Evolutionary conservation across 2,113 vertebrate genomes (phyloP), one percentile per base, ranked within the genome.

Genomic region (Pungitius pungitius): DNA sequence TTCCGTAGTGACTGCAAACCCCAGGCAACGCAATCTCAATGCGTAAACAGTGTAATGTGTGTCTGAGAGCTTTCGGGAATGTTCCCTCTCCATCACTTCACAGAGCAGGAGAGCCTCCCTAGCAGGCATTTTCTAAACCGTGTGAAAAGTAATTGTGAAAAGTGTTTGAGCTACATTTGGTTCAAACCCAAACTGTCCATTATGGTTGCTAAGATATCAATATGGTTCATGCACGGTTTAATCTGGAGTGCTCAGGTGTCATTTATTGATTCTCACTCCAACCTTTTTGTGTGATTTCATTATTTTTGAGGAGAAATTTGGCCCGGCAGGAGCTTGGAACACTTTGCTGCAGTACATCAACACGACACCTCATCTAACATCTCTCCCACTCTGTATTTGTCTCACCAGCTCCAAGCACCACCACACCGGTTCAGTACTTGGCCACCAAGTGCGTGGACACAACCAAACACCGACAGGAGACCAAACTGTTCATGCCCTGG

Each of bases 401-500:
- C 51, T 78, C 42, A 33, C 26, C 94, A 99, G 98, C 98, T 90
- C 98, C 98, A 18, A 95, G 95, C 71, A 97, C 98, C 75, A 99
- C 98, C 0, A 88, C 93, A 0, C 94, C 96, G 0, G 77, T 96
- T 42, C 84, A 91, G 70, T 98, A 98, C 90, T 3, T 82, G 82
- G 96, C 96, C 1, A 90, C 92, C 47, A 99, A 99, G 87, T 99
- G 98, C 47, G 95, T 99, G 70, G 96, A 98, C n/a, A 78, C 88
- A 0, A 82, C 82, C 17, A 97, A 97, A 74, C 91, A 94, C 59
- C 90, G 93, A 47, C 93, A 95, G 90, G 94, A 91, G 49, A 77
- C 90, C 52, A 96, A 95, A 70, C 99, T 97, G 97, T 93, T 98
- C 77, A 90, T 95, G 93, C 97, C 97, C 1, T 99, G 97, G 97